Evolutionary conservation across 1,140 invertebrate genomes (phyloP).

Genomic region (Drosophila athabasca): DNA sequence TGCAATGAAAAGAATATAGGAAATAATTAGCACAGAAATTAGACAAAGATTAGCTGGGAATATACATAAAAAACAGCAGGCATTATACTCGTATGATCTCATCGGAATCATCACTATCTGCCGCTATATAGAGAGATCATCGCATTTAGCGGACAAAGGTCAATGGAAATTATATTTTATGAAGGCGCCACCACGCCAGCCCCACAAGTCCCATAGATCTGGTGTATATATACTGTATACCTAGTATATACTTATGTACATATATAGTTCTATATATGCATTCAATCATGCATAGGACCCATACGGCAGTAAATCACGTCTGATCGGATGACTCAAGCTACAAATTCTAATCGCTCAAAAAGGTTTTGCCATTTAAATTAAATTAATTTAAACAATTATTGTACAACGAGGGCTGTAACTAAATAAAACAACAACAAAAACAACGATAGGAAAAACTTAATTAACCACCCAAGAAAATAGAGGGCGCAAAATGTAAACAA

Average conservation of each 20-base stretch:
- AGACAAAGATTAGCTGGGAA: neutral
- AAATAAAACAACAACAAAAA: constrained; percentile 23
- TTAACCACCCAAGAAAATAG: constrained; percentile 61
- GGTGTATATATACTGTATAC: neutral
- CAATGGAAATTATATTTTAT: constrained; percentile 50
- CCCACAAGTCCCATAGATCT: constrained; percentile 5
- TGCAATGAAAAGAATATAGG: constrained; percentile 22
- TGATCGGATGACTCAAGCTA: constrained; percentile 53
- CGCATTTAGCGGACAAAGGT: constrained; percentile 32
- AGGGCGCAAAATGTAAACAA: constrained; percentile 69
- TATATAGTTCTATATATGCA: constrained; percentile 30
- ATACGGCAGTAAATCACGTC: constrained; percentile 46
- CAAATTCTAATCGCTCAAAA: constrained; percentile 36
- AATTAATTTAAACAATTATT: constrained; percentile 51
- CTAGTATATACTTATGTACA: neutral
- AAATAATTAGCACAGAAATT: constrained; percentile 12
- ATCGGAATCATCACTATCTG: constrained; percentile 13
- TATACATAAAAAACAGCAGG: constrained; percentile 1
- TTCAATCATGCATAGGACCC: constrained; percentile 9
- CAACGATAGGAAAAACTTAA: constrained; percentile 53
- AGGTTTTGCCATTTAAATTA: constrained; percentile 33
- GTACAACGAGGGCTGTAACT: constrained; percentile 36
- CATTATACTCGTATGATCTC: constrained; percentile 8
- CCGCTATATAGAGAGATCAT: constrained; percentile 46
- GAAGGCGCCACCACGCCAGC: constrained; percentile 40